Base-by-base conservation (phyloP, 1,140 invertebrate species). In the Polyergus mexicanus region DNA sequence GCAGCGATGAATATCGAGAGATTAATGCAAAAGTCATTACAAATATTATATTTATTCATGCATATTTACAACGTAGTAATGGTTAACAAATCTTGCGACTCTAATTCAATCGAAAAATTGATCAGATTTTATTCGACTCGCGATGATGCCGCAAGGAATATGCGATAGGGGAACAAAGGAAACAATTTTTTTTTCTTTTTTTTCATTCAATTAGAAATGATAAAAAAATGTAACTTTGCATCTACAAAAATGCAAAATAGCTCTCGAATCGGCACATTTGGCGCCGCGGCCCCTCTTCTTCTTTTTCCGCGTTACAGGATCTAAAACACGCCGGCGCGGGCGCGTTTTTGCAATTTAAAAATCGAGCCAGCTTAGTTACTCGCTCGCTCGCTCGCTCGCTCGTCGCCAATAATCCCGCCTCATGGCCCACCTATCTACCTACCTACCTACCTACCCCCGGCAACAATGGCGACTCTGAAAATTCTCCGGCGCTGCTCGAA, bases 381-480 rank as follows among this genome's bases (percentile, higher is more conserved):
- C 78, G 66, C 69, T 32, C 78, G 66, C 54, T 72, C 68, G 66
- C 25, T 72, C 66, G 72, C 77, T 41, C 77, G 68, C 78, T 72
- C 68, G 68, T 56, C 68, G 68, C 78, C 54, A 83, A 83, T 83
- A 83, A 83, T 83, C 74, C 38, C 78, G 68, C 78, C 56, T 83
- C 68, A 54, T 54, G 66, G 38, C 51, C 66, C 78, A 74, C 38
- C 76, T 38, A 83, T 54, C 28, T 25, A 72, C 68, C 28, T 38
- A 81, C 66, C 25, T 32, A 32, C 32, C 32, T 32, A 32, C 32
- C 32, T 35, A 81, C 54, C 28, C 44, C 68, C 68, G 78, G 68
- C 78, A 72, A 83, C 68, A 83, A 83, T 83, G 66, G 78, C 78
- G 68, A 83, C 78, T 83, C 78, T 54, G 78, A 83, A 83, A 83